Percentiles rank a stretch among this genome's conserved stretches.
Evolutionary conservation across 2,797 vertebrate genomes (phyloP).

Genomic region (Heteromormyrus szaboi): DNA sequence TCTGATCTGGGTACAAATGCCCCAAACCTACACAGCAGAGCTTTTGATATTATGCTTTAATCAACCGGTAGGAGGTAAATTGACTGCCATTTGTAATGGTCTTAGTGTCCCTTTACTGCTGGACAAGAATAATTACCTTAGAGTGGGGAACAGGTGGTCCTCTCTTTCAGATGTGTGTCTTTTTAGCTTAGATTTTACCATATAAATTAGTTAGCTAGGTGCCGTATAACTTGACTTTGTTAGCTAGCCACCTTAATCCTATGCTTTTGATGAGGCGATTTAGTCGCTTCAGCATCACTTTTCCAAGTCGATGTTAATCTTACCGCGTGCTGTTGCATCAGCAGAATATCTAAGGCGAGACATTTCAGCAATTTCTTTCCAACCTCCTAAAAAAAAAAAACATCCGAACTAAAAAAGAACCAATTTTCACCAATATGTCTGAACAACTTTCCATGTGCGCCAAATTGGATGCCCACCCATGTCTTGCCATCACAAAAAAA

Average conservation of each 20-base stretch:
- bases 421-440: neutral
- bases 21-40: neutral
- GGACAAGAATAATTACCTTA: neutral
- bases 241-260: neutral
- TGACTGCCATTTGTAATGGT: neutral
- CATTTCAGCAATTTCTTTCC: neutral
- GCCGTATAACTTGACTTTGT: neutral
- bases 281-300: neutral
- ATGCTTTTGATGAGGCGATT: neutral
- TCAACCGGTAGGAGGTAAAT: neutral
- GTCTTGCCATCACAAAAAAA: neutral
- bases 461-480: neutral
- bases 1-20: neutral
- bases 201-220: neutral
- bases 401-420: neutral
- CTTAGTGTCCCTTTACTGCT: neutral
- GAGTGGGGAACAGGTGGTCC: neutral
- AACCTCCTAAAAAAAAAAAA: neutral
- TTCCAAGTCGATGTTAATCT: neutral
- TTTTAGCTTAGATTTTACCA: neutral
- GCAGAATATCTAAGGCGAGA: neutral
- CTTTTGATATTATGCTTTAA: neutral
- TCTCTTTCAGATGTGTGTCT: neutral
- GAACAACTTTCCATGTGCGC: neutral
- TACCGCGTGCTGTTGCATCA: neutral